Percentiles rank a stretch among this genome's conserved stretches.
Conservation (phyloP, 2,888 invertebrate genomes). For the Alentia gelatinosa region DNA sequence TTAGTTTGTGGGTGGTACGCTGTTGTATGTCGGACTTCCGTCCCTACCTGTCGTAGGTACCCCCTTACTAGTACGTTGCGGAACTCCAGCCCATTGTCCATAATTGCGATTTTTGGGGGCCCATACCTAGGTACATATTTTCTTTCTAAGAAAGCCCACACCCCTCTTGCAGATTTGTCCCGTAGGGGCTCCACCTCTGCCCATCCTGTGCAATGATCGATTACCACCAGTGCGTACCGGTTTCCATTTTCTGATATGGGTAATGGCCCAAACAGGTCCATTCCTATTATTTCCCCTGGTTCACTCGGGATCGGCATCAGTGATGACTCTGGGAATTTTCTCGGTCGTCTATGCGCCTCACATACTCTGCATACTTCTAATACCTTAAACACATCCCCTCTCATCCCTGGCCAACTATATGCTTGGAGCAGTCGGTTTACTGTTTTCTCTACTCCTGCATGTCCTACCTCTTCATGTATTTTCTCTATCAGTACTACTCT, state of each 20-base stretch:
- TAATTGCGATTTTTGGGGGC: neutral
- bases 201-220: neutral
- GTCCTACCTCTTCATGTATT: neutral
- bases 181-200: neutral
- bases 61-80: neutral
- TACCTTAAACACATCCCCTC: neutral
- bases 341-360: neutral
- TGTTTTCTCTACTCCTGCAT: neutral
- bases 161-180: neutral
- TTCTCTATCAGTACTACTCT: neutral
- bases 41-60: too few relatives aligned
- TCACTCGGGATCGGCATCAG: neutral
- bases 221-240: neutral
- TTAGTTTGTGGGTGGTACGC: too few relatives aligned
- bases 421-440: neutral
- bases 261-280: neutral
- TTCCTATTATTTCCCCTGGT: neutral
- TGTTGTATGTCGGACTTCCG: too few relatives aligned
- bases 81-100: neutral
- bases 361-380: neutral
- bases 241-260: neutral
- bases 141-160: neutral
- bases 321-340: neutral
- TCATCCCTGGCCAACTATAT: neutral
- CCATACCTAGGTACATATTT: neutral